Conservation (phyloP, 2,797 vertebrate genomes). For the Podarcis lilfordi region DNA sequence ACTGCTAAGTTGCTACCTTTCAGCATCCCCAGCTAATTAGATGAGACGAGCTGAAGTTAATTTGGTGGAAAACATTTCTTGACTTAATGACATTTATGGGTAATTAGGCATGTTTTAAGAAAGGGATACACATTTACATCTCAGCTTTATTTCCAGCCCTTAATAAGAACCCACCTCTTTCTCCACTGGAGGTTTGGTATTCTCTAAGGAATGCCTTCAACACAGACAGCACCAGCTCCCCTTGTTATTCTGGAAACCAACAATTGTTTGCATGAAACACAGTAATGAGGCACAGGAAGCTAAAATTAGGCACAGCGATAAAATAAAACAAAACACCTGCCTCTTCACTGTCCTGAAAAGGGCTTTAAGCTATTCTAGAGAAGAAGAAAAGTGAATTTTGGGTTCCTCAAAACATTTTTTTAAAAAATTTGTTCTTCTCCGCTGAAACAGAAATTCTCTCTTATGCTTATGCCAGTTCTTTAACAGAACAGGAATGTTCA, state of each 20-base stretch:
- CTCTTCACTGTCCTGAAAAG: neutral
- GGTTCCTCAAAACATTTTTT: neutral
- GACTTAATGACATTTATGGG: conserved; percentile 93
- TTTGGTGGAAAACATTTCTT: conserved; percentile 89
- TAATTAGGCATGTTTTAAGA: conserved; percentile 85
- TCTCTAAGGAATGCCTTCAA: conserved; percentile 68
- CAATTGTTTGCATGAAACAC: conserved; percentile 46
- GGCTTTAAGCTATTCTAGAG: neutral
- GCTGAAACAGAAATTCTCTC: neutral
- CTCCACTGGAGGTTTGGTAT: conserved; percentile 66
- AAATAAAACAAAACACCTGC: neutral
- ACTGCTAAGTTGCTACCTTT: conserved; percentile 75
- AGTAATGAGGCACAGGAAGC: conserved; percentile 66
- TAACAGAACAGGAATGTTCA: neutral
- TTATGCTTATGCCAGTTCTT: neutral
- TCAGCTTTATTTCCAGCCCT: conserved; percentile 65
- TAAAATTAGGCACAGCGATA: conserved; percentile 50
- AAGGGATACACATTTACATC: conserved; percentile 65
- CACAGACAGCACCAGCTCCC: conserved; percentile 57
- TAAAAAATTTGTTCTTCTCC: neutral
- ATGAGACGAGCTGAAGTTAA: conserved; percentile 87
- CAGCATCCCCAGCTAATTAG: conserved; percentile 87
- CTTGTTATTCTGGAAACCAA: conserved; percentile 74
- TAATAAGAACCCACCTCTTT: conserved; percentile 71
- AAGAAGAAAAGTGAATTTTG: neutral